Evolutionary conservation across 2,113 vertebrate species (phyloP).

Genomic region (Eira barbara): DNA sequence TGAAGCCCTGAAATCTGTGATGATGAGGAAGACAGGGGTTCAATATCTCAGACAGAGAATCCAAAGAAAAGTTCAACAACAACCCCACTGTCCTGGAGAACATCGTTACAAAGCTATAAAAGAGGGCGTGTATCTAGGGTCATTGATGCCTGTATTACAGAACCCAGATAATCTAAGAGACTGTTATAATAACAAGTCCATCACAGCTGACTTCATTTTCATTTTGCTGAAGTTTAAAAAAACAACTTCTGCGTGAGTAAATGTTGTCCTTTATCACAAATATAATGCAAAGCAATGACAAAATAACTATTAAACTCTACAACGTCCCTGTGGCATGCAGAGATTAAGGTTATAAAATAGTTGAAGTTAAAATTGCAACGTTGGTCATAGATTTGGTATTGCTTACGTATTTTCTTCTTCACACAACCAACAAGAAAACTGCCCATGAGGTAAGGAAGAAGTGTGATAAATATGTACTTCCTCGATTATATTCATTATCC

Average conservation of each 20-base stretch:
- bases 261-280: not conserved
- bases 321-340: not conserved
- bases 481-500: not conserved
- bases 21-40: not conserved
- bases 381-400: not conserved
- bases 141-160: fast-evolving
- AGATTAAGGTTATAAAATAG: not conserved
- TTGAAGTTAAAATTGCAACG: not conserved
- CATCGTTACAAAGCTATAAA: not conserved
- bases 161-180: not conserved
- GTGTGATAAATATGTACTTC: not conserved
- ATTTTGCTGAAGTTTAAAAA: not conserved
- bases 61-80: not conserved
- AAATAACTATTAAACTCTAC: not conserved
- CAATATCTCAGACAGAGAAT: not conserved
- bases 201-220: not conserved
- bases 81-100: not conserved
- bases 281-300: not conserved
- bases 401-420: not conserved
- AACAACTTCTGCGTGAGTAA: not conserved
- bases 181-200: fast-evolving
- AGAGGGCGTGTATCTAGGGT: not conserved
- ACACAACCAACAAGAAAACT: not conserved
- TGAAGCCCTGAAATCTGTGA: not conserved
- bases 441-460: too few relatives aligned